Evolutionary conservation across 2,113 vertebrate genomes (phyloP).

Genomic region (Athene noctua): DNA sequence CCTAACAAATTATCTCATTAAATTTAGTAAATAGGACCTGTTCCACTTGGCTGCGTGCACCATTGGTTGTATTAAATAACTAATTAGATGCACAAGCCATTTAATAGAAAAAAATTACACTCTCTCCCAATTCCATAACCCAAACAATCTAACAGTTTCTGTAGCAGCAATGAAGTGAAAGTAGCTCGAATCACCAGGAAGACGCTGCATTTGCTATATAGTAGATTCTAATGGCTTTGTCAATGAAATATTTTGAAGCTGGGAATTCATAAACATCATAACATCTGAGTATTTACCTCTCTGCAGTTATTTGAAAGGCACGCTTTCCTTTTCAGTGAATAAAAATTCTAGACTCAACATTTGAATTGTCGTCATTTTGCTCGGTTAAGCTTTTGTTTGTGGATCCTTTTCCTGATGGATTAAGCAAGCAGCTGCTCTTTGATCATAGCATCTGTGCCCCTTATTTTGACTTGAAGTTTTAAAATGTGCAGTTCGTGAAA

Average conservation of each 20-base stretch:
- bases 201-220: background rate
- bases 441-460: background rate
- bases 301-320: background rate
- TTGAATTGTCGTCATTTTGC: background rate
- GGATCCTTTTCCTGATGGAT: conserved; percentile 7
- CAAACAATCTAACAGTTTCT: background rate
- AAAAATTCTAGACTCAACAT: background rate
- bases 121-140: background rate
- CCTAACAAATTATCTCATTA: conserved; percentile 22
- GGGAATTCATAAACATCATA: background rate
- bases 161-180: background rate
- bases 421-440: conserved; percentile 36
- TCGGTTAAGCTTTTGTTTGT: conserved; percentile 1
- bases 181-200: background rate
- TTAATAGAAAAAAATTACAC: background rate
- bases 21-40: conserved; percentile 30
- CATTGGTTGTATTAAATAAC: background rate
- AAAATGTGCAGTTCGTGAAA: background rate
- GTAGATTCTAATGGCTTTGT: background rate
- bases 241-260: background rate
- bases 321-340: background rate
- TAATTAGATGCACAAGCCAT: conserved; percentile 7
- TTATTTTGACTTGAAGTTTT: conserved; percentile 16
- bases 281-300: background rate
- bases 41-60: conserved; percentile 21